Percentiles rank a stretch among this genome's conserved stretches.
These are phyloP conservation scores for Amblyteles armatorius DNA, from an alignment of 2,888 invertebrate genomes.

Conservation along the genomic window DNA sequence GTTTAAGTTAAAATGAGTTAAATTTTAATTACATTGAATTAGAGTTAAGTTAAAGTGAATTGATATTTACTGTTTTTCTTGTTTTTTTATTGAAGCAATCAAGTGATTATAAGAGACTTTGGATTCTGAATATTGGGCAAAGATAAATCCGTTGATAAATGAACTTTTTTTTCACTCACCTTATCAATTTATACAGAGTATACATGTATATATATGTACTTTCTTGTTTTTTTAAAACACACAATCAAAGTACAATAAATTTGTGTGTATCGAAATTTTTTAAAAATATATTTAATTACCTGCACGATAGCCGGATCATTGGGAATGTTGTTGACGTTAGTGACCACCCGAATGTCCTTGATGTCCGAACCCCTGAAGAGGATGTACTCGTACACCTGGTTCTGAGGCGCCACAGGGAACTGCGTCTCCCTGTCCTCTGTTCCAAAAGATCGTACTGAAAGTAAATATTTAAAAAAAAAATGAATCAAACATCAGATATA, in stretches of 20 bases:
- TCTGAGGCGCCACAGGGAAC: conserved; percentile 97
- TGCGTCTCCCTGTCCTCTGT: conserved; percentile 99
- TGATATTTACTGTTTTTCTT: no score
- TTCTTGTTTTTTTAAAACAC: background rate
- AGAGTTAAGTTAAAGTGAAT: no score
- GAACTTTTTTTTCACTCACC: no score
- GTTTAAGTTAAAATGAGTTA: no score
- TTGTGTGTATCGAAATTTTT: background rate
- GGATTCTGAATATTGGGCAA: no score
- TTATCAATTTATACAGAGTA: no score
- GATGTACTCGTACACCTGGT: conserved; percentile 99
- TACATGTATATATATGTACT: no score
- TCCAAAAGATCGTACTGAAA: conserved; percentile 98
- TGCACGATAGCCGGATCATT: conserved; percentile 99
- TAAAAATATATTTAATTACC: conserved; percentile 81
- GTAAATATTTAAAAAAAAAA: conserved; percentile 71
- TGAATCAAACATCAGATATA: background rate
- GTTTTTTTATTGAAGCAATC: no score
- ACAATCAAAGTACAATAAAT: background rate
- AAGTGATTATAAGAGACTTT: no score
- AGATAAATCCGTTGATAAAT: no score
- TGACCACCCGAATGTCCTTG: conserved; percentile 98
- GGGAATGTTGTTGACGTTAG: conserved; percentile 93
- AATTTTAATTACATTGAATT: no score
- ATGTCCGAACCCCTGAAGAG: conserved; percentile 99